A percentile compares a stretch with the other conserved stretches of the same genome.
phyloP scores from a whole-genome alignment of 2,888 invertebrate genomes.

The Atrina japonica region DNA sequence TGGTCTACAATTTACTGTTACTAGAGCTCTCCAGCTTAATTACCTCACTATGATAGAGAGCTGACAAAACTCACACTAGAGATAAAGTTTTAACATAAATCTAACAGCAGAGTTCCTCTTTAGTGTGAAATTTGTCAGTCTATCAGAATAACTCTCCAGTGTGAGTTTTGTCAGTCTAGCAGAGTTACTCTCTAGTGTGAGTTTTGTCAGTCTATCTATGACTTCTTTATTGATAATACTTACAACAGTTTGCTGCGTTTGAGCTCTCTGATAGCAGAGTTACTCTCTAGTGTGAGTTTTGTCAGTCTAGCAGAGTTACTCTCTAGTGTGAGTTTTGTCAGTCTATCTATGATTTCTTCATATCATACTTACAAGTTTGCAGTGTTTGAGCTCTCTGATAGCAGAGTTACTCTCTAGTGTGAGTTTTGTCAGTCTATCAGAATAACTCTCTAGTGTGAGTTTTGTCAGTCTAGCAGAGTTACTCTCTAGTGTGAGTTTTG shows the following conservation, averaged over 20 bases:
- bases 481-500: conserved; percentile 79
- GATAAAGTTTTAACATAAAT: too few relatives aligned
- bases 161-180: too few relatives aligned
- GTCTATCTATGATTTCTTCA: too few relatives aligned
- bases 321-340: conserved; percentile 79
- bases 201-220: conserved; percentile 77
- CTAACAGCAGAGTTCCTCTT: conserved; percentile 79
- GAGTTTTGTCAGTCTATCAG: conserved; percentile 78
- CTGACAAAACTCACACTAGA: too few relatives aligned
- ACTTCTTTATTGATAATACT: too few relatives aligned
- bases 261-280: conserved; percentile 75
- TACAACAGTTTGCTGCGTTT: too few relatives aligned
- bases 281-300: conserved; percentile 79
- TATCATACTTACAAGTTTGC: too few relatives aligned
- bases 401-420: conserved; percentile 79
- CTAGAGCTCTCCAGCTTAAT: too few relatives aligned
- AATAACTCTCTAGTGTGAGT: conserved; percentile 75
- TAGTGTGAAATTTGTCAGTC: conserved; percentile 79
- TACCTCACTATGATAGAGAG: too few relatives aligned
- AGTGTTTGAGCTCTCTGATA: conserved; percentile 66
- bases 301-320: conserved; percentile 80
- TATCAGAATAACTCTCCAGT: conserved; percentile 75
- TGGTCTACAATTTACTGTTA: too few relatives aligned
- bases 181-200: conserved; percentile 80
- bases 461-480: too few relatives aligned